Conservation (phyloP, 2,888 invertebrate species). For the Eilema griseolum region DNA sequence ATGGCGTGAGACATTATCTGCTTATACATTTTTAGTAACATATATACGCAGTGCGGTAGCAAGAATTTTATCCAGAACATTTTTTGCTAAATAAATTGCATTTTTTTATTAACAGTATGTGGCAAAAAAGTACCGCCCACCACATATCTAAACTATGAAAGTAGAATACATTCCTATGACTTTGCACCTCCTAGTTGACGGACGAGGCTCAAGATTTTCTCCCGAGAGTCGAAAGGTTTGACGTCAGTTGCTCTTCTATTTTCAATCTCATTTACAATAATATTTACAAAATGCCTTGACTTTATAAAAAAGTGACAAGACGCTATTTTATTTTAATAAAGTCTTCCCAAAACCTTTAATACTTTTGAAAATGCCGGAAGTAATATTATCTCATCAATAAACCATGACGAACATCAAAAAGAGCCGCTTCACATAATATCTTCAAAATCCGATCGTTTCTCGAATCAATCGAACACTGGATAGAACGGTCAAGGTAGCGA, state of each 20-base stretch:
- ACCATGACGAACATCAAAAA: slow-evolving; percentile 38
- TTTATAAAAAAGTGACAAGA: slow-evolving; percentile 2
- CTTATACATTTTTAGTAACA: slow-evolving; percentile 31
- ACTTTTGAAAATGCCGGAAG: slow-evolving; percentile 27
- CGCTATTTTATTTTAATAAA: slow-evolving; percentile 18
- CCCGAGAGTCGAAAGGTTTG: neutral
- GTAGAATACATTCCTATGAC: too few relatives aligned
- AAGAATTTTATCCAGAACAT: slow-evolving; percentile 11
- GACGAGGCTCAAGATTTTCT: neutral
- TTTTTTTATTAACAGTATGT: neutral
- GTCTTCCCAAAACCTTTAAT: slow-evolving; percentile 24
- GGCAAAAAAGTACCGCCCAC: neutral
- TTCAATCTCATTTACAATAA: too few relatives aligned
- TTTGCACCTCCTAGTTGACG: neutral
- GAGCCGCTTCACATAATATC: slow-evolving; percentile 40
- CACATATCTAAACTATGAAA: too few relatives aligned
- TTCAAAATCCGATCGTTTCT: slow-evolving; percentile 38
- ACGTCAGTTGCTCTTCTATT: neutral
- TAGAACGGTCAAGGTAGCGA: slow-evolving; percentile 2
- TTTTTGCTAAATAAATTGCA: neutral
- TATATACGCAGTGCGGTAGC: slow-evolving; percentile 34
- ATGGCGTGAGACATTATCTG: slow-evolving; percentile 23
- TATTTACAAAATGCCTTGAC: neutral
- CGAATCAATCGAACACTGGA: slow-evolving; percentile 33
- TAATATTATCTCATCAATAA: slow-evolving; percentile 45